Conservation (phyloP, 2,797 vertebrate species). For the Microctenopoma lineatum region DNA sequence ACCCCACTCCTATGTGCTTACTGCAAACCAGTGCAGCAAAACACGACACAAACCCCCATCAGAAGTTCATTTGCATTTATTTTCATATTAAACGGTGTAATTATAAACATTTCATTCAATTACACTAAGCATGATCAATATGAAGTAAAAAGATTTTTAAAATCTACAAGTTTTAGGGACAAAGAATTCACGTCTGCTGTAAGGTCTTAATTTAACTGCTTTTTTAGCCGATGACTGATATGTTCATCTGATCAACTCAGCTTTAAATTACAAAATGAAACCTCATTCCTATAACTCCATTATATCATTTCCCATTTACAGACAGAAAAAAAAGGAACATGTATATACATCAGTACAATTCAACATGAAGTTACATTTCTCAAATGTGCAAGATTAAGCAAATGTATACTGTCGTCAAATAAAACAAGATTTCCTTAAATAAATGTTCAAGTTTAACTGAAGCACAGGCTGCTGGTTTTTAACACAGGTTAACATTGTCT, state of each 20-base stretch:
- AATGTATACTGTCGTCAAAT: conserved; percentile 88
- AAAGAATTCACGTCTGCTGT: conserved; percentile 86
- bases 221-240: conserved; percentile 81
- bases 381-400: conserved; percentile 91
- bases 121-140: conserved; percentile 98
- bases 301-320: conserved; percentile 86
- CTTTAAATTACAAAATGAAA: conserved; percentile 90
- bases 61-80: conserved; percentile 91
- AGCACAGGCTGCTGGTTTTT: conserved; percentile 86
- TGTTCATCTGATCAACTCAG: conserved; percentile 85
- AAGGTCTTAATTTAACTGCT: conserved; percentile 75
- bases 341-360: conserved; percentile 88
- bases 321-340: conserved; percentile 83
- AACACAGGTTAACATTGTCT: conserved; percentile 80
- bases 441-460: conserved; percentile 87
- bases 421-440: conserved; percentile 82
- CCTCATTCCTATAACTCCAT: conserved; percentile 82
- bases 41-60: conserved; percentile 3
- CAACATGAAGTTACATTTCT: conserved; percentile 88
- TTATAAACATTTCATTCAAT: conserved; percentile 99
- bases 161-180: conserved; percentile 97
- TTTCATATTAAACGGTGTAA: conserved; percentile 99
- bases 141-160: conserved; percentile 99
- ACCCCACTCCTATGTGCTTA: background rate
- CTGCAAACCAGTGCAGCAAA: background rate